Evolutionary conservation across 2,797 vertebrate genomes (phyloP), one percentile per base, ranked within the genome.

Genomic region (Podargus strigoides): DNA sequence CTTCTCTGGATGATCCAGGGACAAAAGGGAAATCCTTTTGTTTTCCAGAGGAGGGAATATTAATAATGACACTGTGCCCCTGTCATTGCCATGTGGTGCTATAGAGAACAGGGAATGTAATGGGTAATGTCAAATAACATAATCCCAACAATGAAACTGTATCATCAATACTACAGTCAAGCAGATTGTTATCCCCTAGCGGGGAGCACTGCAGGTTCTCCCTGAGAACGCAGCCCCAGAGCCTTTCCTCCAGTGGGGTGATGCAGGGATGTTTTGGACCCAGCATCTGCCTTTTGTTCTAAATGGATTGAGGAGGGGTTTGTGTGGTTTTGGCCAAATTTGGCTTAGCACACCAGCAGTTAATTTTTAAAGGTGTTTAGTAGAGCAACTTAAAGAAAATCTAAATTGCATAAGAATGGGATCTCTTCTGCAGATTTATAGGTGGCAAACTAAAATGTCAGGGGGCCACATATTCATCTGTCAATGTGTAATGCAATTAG

Each of bases 401-500:
- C 88, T 67, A 73, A 95, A 59, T 94, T 58, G 89, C 92, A 72
- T 75, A 95, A 91, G 95, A 85, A 6, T 64, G 62, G 67, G 85
- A 53, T 82, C 73, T 78, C 77, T 84, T 80, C 68, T 76, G 85
- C 7, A 46, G 63, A 64, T 89, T 92, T 97, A 84, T 74, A 88
- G 95, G 93, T 84, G 92, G 86, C 94, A 95, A 96, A 82, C 91
- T 60, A 26, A 95, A 96, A 96, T 96, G 97, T 97, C 94, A 92
- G 62, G 19, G 93, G 97, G 97, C 89, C 36, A 3, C 67, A 91
- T 87, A 46, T 94, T 96, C 97, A 95, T 95, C 97, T 97, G 97
- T 96, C 97, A 96, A 66, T 85, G 85, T 93, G 93, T 97, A 95
- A 97, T 95, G 95, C 96, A 97, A 97, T 98, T 97, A 97, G 95